Evolutionary conservation across 2,888 invertebrate genomes (phyloP), one percentile per base, ranked within the genome.

Genomic region (Andrena dorsata): DNA sequence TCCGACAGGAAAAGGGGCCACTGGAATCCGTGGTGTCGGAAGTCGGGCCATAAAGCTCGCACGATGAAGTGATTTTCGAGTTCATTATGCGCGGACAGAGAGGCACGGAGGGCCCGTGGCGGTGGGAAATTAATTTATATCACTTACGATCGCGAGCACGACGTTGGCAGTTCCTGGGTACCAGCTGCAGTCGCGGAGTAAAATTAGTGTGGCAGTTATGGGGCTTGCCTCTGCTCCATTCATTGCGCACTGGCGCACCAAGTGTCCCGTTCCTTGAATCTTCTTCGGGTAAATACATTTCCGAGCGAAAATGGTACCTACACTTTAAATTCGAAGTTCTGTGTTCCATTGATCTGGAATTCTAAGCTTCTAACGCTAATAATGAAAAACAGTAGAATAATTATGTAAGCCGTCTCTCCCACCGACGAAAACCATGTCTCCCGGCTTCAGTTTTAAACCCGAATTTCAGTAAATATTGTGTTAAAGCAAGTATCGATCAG

Each of bases 11-110:
- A 76, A 73, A 69, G 58, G 61, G 61, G 58, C 30, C 56, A 16
- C 63, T 76, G 73, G 78, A 79, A 76, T 80, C 61, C 53, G 61
- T 53, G 79, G 80, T 70, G 80, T 70, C 68, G 71, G 61, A 76
- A 65, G 80, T 76, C 71, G 69, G 60, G 60, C 75, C 69, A 56
- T 26, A 65, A 79, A 86, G 64, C 71, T 71, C 16, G 65, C 30
- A n/a, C 61, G 80, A 80, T 80, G 66, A 61, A 82, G 69, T 75
- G 66, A 79, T 80, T 84, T 84, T 70, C 80, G 65, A 58, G 80
- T 68, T 73, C 76, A 65, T 69, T 70, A 60, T 28, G 20, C 41
- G 80, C 26, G 16, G 49, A 47, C 58, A 23, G 68, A 30, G 51
- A 26, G 51, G 23, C 56, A 26, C 35, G 68, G 69, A 20, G 53